Evolutionary conservation across 2,888 invertebrate species (phyloP).

Genomic region (Agonopterix alstromeriana): DNA sequence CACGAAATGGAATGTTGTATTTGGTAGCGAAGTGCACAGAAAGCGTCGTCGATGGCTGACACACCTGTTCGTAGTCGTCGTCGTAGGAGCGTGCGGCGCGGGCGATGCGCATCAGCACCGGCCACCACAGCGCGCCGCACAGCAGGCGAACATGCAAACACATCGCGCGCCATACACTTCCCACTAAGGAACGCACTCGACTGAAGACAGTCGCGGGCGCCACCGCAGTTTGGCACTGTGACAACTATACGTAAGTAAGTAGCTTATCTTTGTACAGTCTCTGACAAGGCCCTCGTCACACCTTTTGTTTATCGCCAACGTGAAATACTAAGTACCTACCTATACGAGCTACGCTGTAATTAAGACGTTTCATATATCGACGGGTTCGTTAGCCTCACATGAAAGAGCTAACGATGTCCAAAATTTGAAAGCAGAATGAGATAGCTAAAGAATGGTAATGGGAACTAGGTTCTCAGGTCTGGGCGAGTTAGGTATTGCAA

Average conservation of each 20-base stretch:
- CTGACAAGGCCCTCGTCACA: constrained; percentile 37
- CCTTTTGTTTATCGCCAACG: constrained; percentile 12
- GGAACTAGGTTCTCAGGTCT: not conserved
- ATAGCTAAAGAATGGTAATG: too few species aligned
- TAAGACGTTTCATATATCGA: not conserved
- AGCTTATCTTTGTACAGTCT: constrained; percentile 57
- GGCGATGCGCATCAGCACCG: constrained; percentile 63
- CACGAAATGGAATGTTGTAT: constrained; percentile 29
- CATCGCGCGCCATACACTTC: constrained; percentile 74
- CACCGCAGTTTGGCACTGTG: constrained; percentile 64
- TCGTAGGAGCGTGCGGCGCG: constrained; percentile 59
- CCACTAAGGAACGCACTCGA: constrained; percentile 68
- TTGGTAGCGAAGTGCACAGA: constrained; percentile 44
- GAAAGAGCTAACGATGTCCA: too few species aligned
- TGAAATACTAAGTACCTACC: constrained; percentile 3
- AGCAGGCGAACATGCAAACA: constrained; percentile 71
- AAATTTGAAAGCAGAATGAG: too few species aligned
- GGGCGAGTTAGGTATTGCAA: not conserved
- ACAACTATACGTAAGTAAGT: constrained; percentile 50
- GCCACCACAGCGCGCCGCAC: constrained; percentile 73
- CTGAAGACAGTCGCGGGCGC: constrained; percentile 68
- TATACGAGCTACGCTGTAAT: not conserved
- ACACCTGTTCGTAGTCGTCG: constrained; percentile 73
- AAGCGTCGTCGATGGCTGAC: constrained; percentile 48
- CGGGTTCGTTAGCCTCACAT: too few species aligned